Percentiles rank a stretch among this genome's conserved stretches.
phyloP scores from a whole-genome alignment of 2,888 invertebrate genomes.

The Tipula unca region DNA sequence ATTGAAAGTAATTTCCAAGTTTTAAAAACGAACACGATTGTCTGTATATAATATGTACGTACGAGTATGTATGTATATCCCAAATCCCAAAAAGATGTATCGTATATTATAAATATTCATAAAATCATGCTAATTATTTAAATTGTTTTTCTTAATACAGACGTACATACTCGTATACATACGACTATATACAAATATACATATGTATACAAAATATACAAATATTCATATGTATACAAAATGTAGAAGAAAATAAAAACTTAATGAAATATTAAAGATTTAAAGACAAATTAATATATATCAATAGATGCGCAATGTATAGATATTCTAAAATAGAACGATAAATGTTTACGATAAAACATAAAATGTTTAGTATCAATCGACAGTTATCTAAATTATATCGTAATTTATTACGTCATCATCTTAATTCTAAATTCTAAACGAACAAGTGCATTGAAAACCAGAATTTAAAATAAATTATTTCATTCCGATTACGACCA shows the following conservation, averaged over 20 bases:
- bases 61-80: background rate
- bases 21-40: background rate
- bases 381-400: background rate
- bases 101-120: background rate
- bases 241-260: background rate
- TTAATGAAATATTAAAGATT: background rate
- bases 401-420: background rate
- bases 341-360: background rate
- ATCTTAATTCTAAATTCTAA: background rate
- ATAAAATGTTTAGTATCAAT: background rate
- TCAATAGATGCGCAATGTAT: background rate
- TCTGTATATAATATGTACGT: background rate
- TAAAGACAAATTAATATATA: background rate
- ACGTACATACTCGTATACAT: too few relatives aligned
- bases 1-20: background rate
- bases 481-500: background rate
- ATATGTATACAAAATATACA: background rate
- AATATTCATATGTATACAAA: background rate
- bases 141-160: background rate
- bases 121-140: background rate
- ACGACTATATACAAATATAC: too few relatives aligned
- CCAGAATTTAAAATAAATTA: background rate
- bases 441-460: background rate
- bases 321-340: background rate
- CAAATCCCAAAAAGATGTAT: background rate